Conservation (phyloP, 2,888 invertebrate species). For the Pachliopta kotzebuea region DNA sequence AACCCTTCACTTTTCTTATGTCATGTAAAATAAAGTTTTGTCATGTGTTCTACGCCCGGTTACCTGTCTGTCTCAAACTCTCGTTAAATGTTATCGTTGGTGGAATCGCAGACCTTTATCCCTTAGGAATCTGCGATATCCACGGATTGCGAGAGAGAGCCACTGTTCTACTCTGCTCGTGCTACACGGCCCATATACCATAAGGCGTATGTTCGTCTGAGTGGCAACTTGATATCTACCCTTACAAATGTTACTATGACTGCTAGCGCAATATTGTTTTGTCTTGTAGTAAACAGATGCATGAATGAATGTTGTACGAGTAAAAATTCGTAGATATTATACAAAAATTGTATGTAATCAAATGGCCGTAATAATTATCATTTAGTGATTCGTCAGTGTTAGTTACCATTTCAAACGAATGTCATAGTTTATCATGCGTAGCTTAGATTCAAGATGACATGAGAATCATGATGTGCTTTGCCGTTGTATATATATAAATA, state of each 20-base stretch:
- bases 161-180: too few relatives aligned
- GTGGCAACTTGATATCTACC: slow-evolving; percentile 18
- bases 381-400: not conserved
- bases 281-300: slow-evolving; percentile 11
- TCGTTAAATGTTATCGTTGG: too few relatives aligned
- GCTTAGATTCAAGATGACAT: not conserved
- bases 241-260: slow-evolving; percentile 9
- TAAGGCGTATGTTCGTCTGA: slow-evolving; percentile 2
- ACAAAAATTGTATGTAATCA: not conserved
- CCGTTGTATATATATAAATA: not conserved
- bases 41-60: too few relatives aligned
- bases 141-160: too few relatives aligned
- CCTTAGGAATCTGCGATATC: too few relatives aligned
- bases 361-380: not conserved
- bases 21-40: too few relatives aligned
- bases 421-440: not conserved
- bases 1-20: too few relatives aligned
- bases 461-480: not conserved
- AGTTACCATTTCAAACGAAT: not conserved
- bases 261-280: slow-evolving; percentile 2
- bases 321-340: not conserved
- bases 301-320: slow-evolving; percentile 7
- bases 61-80: too few relatives aligned
- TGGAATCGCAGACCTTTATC: too few relatives aligned
- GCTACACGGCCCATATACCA: too few relatives aligned